A percentile compares a stretch with the other conserved stretches of the same genome.
Conservation (phyloP, 2,888 invertebrate genomes). For the Drosophila nigricruria region DNA sequence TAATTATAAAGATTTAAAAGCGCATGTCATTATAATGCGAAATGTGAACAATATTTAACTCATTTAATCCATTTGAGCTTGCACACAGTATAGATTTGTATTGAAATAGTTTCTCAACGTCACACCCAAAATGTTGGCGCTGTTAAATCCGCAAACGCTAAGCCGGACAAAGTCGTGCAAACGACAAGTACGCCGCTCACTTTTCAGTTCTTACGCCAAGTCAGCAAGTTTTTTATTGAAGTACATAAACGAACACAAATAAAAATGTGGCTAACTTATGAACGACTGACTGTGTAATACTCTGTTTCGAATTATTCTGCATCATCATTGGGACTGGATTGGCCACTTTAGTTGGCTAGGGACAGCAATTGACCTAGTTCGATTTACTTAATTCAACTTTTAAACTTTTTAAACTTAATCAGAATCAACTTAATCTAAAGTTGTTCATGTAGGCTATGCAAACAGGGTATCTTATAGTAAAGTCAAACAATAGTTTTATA, state of each 20-base stretch:
- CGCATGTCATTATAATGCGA: slow-evolving; percentile 6
- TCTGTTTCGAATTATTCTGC: not conserved
- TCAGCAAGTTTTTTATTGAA: slow-evolving; percentile 24
- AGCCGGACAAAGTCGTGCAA: slow-evolving; percentile 34
- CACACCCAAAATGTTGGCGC: slow-evolving; percentile 66
- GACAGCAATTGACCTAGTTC: not conserved
- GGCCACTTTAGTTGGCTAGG: no score
- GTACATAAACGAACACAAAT: slow-evolving; percentile 6
- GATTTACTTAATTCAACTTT: not conserved
- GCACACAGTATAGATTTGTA: slow-evolving; percentile 31
- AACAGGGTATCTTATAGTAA: slow-evolving; percentile 1
- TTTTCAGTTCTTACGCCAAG: slow-evolving; percentile 67
- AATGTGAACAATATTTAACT: slow-evolving; percentile 6
- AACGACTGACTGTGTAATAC: slow-evolving; percentile 2
- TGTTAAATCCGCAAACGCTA: slow-evolving; percentile 18
- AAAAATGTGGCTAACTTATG: not conserved
- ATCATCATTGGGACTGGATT: no score
- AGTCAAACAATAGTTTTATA: slow-evolving; percentile 19
- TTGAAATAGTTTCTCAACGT: slow-evolving; percentile 28
- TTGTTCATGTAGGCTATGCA: not conserved
- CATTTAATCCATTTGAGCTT: slow-evolving; percentile 23
- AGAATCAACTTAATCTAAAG: not conserved
- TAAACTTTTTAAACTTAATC: not conserved
- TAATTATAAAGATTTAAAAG: not conserved
- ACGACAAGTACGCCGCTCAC: slow-evolving; percentile 54